Percentiles rank a stretch among this genome's conserved stretches.
These are phyloP conservation scores for Cyrtorhinus lividipennis DNA, from an alignment of 1,140 invertebrate species.

Conservation along the genomic window DNA sequence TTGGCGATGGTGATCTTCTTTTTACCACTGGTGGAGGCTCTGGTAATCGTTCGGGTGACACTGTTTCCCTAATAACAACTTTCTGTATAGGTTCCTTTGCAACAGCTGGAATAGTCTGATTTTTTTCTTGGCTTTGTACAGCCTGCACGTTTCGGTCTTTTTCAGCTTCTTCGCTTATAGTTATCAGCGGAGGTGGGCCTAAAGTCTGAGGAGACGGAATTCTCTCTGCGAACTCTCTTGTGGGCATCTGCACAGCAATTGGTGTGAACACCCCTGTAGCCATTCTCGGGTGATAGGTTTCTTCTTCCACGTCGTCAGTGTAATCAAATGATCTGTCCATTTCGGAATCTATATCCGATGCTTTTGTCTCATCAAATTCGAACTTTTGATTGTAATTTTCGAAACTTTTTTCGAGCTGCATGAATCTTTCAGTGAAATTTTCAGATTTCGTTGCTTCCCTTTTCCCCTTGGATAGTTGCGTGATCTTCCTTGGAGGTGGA, in stretches of 20 bases:
- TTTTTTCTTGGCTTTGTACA: neutral
- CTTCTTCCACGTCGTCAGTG: constrained; percentile 21
- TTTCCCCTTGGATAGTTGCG: neutral
- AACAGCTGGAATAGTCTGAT: neutral
- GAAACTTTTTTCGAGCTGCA: constrained; percentile 12
- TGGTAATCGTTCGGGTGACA: neutral
- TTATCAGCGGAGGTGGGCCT: neutral
- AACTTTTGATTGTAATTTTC: constrained; percentile 14
- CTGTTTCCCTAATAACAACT: neutral
- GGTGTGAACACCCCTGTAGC: constrained; percentile 13
- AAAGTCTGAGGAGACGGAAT: neutral
- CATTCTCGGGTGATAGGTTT: constrained; percentile 25
- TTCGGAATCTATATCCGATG: constrained; percentile 18
- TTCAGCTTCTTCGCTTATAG: neutral
- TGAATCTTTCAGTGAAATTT: constrained; percentile 2
- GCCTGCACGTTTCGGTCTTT: neutral
- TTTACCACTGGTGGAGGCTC: neutral
- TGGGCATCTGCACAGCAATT: neutral
- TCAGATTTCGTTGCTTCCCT: neutral
- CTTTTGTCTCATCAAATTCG: constrained; percentile 15
- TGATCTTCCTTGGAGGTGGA: too few species aligned
- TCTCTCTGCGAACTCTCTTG: neutral
- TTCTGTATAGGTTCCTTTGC: neutral
- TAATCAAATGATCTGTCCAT: constrained; percentile 12
- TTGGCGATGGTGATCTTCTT: neutral